A percentile compares a stretch with the other conserved stretches of the same genome.
phyloP scores from a whole-genome alignment of 2,797 vertebrate species.

The Poeciliopsis infans region DNA sequence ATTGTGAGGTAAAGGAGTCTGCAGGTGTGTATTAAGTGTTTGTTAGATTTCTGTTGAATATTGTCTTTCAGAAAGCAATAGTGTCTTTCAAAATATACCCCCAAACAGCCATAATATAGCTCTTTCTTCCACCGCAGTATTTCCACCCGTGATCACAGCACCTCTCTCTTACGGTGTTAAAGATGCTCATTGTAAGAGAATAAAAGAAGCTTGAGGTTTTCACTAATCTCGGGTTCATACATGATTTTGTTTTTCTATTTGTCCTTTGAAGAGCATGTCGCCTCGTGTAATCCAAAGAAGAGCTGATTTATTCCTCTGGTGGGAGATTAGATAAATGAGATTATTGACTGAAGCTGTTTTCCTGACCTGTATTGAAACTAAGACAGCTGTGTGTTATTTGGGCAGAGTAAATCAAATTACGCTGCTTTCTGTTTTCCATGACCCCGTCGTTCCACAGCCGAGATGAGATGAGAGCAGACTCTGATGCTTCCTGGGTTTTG shows the following conservation, averaged over 20 bases:
- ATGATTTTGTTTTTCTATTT: slow-evolving; percentile 45
- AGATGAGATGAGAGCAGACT: slow-evolving; percentile 13
- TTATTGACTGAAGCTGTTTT: slow-evolving; percentile 62
- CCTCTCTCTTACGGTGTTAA: slow-evolving; percentile 3
- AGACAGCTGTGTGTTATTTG: slow-evolving; percentile 30
- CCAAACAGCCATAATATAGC: not conserved
- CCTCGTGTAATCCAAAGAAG: slow-evolving; percentile 23
- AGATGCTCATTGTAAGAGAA: slow-evolving; percentile 4
- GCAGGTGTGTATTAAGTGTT: not conserved
- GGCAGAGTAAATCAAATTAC: slow-evolving; percentile 26
- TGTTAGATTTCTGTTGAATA: not conserved
- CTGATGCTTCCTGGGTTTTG: slow-evolving; percentile 4
- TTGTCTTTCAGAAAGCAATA: not conserved
- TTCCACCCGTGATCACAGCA: slow-evolving; percentile 10
- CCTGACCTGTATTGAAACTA: slow-evolving; percentile 38
- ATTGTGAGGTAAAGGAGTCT: not conserved
- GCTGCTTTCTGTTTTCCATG: slow-evolving; percentile 24
- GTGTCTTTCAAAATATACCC: not conserved
- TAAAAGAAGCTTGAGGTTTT: slow-evolving; percentile 10
- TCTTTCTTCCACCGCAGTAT: not conserved
- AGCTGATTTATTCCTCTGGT: slow-evolving; percentile 50
- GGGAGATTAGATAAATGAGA: slow-evolving; percentile 60
- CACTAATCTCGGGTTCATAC: not conserved
- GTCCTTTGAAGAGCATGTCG: slow-evolving; percentile 46
- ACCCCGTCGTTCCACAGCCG: slow-evolving; percentile 7